phyloP scores from a whole-genome alignment of 2,113 vertebrate species.

The Ciconia maguari region DNA sequence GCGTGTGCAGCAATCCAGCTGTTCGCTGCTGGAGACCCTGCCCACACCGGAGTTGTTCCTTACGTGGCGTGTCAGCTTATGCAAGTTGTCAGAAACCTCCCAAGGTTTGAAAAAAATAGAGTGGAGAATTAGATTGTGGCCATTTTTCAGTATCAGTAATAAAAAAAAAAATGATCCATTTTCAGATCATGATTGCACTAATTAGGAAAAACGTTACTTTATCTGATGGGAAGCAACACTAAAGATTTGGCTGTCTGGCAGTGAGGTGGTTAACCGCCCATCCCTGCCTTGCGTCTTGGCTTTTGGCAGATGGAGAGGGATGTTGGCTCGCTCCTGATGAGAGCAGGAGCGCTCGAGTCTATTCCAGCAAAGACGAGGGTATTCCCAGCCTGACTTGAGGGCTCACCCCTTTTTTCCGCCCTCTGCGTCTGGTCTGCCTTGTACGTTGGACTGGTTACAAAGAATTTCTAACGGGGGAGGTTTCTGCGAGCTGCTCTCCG shows the following conservation, averaged over 20 bases:
- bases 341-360: neutral
- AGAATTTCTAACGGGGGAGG: neutral
- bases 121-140: neutral
- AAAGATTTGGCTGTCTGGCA: neutral
- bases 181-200: rapidly evolving
- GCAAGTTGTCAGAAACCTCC: neutral
- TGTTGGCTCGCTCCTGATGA: neutral
- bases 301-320: neutral
- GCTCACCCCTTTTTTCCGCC: neutral
- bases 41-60: neutral
- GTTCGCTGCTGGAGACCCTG: neutral
- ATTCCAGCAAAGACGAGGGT: constrained; percentile 26
- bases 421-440: neutral
- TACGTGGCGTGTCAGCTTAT: neutral
- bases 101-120: rapidly evolving
- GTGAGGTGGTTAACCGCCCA: neutral
- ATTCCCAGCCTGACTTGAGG: constrained; percentile 14
- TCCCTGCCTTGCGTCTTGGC: neutral
- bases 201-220: rapidly evolving
- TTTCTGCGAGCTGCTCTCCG: neutral
- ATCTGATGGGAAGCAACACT: neutral
- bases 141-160: neutral
- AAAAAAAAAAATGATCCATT: rapidly evolving
- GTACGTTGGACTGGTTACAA: neutral
- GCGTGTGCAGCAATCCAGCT: neutral